phyloP scores from a whole-genome alignment of 2,797 vertebrate genomes.

The Protosalanx chinensis region DNA sequence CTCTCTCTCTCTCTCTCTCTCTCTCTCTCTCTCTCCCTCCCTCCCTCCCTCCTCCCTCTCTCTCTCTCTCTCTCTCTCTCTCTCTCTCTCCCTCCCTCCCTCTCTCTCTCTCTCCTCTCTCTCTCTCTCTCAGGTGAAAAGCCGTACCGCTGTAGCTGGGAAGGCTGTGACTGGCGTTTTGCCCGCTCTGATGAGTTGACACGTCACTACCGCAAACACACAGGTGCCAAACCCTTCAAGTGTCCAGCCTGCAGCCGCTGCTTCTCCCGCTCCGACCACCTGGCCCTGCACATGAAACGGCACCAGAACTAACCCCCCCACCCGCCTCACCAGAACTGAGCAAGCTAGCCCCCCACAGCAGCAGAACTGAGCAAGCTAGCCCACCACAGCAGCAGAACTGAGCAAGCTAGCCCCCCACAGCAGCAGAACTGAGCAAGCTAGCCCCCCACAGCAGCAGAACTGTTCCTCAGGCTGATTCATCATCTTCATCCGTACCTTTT shows the following conservation, averaged over 20 bases:
- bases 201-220: constrained; percentile 91
- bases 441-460: not conserved
- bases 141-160: constrained; percentile 89
- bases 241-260: constrained; percentile 87
- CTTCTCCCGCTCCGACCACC: constrained; percentile 92
- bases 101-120: too few species aligned
- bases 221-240: constrained; percentile 91
- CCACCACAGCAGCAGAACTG: not conserved
- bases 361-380: too few species aligned
- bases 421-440: too few species aligned
- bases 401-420: too few species aligned
- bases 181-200: constrained; percentile 93
- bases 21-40: too few species aligned
- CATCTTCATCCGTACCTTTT: not conserved
- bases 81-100: too few species aligned
- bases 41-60: too few species aligned
- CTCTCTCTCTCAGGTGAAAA: constrained; percentile 79
- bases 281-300: constrained; percentile 91
- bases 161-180: constrained; percentile 89
- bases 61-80: not conserved
- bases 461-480: not conserved
- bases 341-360: not conserved
- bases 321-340: not conserved
- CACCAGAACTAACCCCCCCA: constrained; percentile 79
- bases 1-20: too few species aligned